These are phyloP conservation scores for Druon quercuslanigerum DNA, from an alignment of 1,140 invertebrate genomes.

Conservation along the genomic window DNA sequence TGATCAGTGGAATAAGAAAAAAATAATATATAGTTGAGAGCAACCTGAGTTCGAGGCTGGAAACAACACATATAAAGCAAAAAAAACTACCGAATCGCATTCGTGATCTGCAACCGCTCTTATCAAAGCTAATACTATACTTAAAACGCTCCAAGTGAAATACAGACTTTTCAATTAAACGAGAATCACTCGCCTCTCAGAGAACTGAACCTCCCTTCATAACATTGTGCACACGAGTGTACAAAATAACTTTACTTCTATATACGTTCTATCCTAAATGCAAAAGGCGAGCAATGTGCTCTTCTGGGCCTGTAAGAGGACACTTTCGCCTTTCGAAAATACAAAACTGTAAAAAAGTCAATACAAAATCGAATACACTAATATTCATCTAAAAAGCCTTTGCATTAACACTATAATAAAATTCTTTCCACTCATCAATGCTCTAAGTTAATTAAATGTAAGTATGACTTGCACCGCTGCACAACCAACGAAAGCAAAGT, in stretches of 20 bases:
- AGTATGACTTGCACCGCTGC: slow-evolving; percentile 38
- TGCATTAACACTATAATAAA: slow-evolving; percentile 31
- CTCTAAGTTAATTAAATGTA: slow-evolving; percentile 44
- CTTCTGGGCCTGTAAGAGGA: slow-evolving; percentile 51
- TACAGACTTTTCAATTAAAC: slow-evolving; percentile 21
- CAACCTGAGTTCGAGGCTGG: slow-evolving; percentile 10
- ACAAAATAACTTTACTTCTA: slow-evolving; percentile 48
- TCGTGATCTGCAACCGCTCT: slow-evolving; percentile 25
- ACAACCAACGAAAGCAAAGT: slow-evolving; percentile 45
- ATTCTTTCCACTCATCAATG: slow-evolving; percentile 32
- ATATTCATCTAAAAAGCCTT: slow-evolving; percentile 53
- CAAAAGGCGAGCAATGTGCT: slow-evolving; percentile 46
- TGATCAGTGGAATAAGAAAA: slow-evolving; percentile 26
- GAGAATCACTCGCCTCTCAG: slow-evolving; percentile 1
- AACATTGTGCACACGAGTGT: slow-evolving; percentile 40
- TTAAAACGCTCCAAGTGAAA: slow-evolving; percentile 27
- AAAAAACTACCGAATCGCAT: slow-evolving; percentile 10
- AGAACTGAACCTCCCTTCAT: slow-evolving; percentile 1
- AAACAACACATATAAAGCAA: background rate
- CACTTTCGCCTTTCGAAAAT: slow-evolving; percentile 46
- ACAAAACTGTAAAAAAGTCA: slow-evolving; percentile 63
- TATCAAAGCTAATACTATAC: slow-evolving; percentile 25
- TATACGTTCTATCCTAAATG: slow-evolving; percentile 50
- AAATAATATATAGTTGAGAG: slow-evolving; percentile 17
- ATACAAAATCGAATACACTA: slow-evolving; percentile 59